Base-by-base conservation (phyloP, 1,140 invertebrate genomes). In the Lamellibrachia luymesi region DNA sequence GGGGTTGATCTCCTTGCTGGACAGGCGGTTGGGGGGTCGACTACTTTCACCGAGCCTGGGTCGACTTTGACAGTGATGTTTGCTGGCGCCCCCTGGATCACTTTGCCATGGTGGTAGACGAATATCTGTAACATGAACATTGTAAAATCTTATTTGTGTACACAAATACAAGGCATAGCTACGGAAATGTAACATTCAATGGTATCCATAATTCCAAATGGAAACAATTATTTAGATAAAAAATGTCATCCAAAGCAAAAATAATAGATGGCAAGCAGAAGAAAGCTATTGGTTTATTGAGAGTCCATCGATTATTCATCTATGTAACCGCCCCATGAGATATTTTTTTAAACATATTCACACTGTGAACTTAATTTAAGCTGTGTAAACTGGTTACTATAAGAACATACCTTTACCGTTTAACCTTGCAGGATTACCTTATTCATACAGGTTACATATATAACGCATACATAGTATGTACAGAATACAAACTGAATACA, bases 21-120 rank as follows among this genome's bases (percentile, higher is more conserved):
- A 80, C 64, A 80, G 2, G 1, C 4, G 13, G 64, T 80, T 80
- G 64, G 64, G 2, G 5, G 64, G 64, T 80, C 17, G 13, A 80
- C 17, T 80, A 80, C 25, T 51, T 90, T 91, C 91, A 92, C 91
- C 90, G 51, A 27, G 2, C 98, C 97, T 92, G 98, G 96, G 90
- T 98, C 97, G 91, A 98, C 98, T 95, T 98, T 97, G 4, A 98
- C 98, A 95, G 98, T 97, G 95, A 99, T 98, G 96, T 98, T 98
- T 95, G 98, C 96, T 0, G 97, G 97, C 95, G 97, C 97, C 10
- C 97, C 97, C 93, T 97, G 97, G 22, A 97, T 97, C 38, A 97
- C 95, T 94, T 97, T 97, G 27, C 97, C 97, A 94, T 97, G 97
- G 94, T 97, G 97, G 93, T 97, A 97, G 6, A 98, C 97, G 94